Conservation (phyloP, 1,140 invertebrate genomes). For the Hetaerina americana region DNA sequence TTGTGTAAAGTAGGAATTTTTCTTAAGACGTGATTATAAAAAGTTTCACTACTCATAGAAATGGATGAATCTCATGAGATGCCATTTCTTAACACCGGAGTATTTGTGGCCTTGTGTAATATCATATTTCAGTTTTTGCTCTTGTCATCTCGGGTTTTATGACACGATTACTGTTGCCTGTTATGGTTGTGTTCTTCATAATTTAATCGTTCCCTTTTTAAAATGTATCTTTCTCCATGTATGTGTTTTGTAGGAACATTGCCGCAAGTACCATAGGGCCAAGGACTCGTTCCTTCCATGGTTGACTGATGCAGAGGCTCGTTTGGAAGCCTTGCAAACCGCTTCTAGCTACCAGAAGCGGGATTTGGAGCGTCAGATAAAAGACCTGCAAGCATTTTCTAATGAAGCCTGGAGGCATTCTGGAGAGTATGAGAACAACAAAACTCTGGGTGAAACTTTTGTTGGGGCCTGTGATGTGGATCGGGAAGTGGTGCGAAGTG, state of each 20-base stretch:
- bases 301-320: slow-evolving; percentile 75
- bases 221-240: no score
- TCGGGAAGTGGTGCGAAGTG: slow-evolving; percentile 73
- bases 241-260: slow-evolving; percentile 49
- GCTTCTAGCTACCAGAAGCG: slow-evolving; percentile 63
- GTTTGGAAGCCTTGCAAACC: slow-evolving; percentile 62
- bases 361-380: slow-evolving; percentile 76
- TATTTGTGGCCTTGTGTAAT: no score
- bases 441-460: slow-evolving; percentile 73
- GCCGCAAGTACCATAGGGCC: slow-evolving; percentile 73
- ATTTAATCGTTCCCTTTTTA: no score
- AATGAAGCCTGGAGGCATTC: slow-evolving; percentile 87
- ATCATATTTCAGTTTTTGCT: no score
- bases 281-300: slow-evolving; percentile 79
- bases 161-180: no score
- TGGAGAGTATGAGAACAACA: slow-evolving; percentile 82
- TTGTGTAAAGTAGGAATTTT: no score
- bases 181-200: no score
- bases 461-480: slow-evolving; percentile 74
- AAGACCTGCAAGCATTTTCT: slow-evolving; percentile 77
- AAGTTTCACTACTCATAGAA: no score
- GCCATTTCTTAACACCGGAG: no score
- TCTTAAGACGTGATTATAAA: no score
- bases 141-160: no score
- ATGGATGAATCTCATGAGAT: no score